These are phyloP conservation scores for Gymnogyps californianus DNA, from an alignment of 2,113 vertebrate genomes.

Conservation along the genomic window DNA sequence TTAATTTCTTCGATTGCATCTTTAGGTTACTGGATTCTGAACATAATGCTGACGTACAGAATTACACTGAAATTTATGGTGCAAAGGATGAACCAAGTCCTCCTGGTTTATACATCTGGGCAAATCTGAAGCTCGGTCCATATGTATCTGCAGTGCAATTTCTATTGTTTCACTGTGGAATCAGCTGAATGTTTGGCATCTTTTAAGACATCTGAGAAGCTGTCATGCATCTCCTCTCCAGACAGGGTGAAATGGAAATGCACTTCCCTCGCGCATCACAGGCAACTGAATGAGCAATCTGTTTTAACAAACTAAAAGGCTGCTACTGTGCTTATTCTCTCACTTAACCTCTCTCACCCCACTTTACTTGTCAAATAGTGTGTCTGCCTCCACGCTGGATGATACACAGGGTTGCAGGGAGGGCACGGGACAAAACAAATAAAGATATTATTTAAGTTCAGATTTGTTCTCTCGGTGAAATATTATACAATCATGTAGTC, in stretches of 20 bases:
- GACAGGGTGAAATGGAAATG: neutral
- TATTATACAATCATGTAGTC: neutral
- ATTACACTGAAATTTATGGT: rapidly evolving
- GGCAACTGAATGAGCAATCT: slow-evolving; percentile 35
- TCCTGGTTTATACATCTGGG: rapidly evolving
- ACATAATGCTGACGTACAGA: rapidly evolving
- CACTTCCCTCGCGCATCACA: neutral
- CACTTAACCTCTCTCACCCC: slow-evolving; percentile 31
- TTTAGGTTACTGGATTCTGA: neutral
- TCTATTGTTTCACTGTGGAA: neutral
- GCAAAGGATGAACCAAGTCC: neutral
- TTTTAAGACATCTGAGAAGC: neutral
- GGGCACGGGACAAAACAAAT: neutral
- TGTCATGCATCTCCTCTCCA: neutral
- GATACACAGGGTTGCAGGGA: neutral
- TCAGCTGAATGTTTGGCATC: neutral
- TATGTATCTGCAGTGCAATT: neutral
- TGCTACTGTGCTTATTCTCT: slow-evolving; percentile 12
- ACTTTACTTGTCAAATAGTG: neutral
- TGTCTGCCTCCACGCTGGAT: neutral
- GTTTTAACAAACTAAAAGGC: neutral
- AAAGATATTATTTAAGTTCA: neutral
- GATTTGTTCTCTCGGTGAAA: neutral
- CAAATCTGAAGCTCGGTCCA: neutral
- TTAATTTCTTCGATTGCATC: rapidly evolving